A percentile compares a stretch with the other conserved stretches of the same genome.
phyloP scores from a whole-genome alignment of 2,888 invertebrate species.

The Nemurella pictetii region DNA sequence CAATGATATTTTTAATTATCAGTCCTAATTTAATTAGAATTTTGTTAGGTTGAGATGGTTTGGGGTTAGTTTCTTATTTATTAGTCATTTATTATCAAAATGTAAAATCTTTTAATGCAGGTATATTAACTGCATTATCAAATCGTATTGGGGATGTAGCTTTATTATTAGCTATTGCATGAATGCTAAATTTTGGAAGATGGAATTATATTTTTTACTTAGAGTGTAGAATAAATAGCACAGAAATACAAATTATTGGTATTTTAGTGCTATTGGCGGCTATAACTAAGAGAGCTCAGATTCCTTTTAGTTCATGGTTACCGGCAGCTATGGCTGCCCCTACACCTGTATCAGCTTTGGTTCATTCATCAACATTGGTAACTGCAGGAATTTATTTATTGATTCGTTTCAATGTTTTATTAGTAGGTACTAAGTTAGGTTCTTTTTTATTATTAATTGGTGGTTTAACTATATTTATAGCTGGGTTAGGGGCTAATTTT shows the following conservation, averaged over 20 bases:
- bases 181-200: constrained; percentile 59
- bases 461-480: constrained; percentile 41
- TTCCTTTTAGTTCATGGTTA: constrained; percentile 47
- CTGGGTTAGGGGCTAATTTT: constrained; percentile 63
- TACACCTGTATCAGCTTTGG: background rate
- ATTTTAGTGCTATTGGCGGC: constrained; percentile 59
- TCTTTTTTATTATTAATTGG: constrained; percentile 51
- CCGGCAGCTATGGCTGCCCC: constrained; percentile 1
- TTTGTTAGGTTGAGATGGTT: constrained; percentile 73
- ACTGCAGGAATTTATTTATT: constrained; percentile 58
- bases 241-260: constrained; percentile 53
- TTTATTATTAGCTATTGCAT: constrained; percentile 63
- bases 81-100: constrained; percentile 74
- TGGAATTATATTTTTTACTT: constrained; percentile 61
- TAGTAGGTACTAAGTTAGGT: constrained; percentile 53
- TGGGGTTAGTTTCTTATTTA: constrained; percentile 73
- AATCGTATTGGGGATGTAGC: constrained; percentile 76
- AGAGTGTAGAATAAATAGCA: constrained; percentile 53
- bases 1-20: constrained; percentile 69
- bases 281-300: constrained; percentile 71
- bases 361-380: background rate
- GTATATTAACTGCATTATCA: constrained; percentile 70
- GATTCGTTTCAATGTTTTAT: constrained; percentile 66
- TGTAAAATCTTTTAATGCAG: constrained; percentile 67
- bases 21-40: constrained; percentile 70